Percentiles rank a stretch among this genome's conserved stretches.
phyloP scores from a whole-genome alignment of 2,113 vertebrate species.

The Penelope pileata region DNA sequence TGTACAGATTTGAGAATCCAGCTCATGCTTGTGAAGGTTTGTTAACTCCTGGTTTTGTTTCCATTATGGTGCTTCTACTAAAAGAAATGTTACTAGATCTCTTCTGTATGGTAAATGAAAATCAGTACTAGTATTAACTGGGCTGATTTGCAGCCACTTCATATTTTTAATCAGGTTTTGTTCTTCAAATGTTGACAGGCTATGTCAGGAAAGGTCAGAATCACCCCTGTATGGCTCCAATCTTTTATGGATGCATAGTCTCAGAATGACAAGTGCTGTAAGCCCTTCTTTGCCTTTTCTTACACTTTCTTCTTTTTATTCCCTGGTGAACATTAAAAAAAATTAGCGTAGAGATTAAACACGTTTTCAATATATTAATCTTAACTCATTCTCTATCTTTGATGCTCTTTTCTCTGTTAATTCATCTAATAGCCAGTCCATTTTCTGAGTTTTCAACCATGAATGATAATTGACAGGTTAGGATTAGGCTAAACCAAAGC shows the following conservation, averaged over 20 bases:
- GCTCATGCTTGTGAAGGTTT: not conserved
- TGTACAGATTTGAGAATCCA: not conserved
- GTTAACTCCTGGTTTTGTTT: not conserved
- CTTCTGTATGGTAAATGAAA: not conserved
- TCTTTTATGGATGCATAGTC: not conserved
- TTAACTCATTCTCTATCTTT: not conserved
- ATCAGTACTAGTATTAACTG: not conserved
- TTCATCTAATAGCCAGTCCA: accelerated
- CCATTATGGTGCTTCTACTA: not conserved
- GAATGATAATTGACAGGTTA: not conserved
- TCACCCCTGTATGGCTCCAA: not conserved
- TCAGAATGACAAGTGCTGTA: not conserved
- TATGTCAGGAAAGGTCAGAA: not conserved
- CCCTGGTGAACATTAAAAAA: not conserved
- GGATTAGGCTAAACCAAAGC: not conserved
- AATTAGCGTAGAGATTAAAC: not conserved
- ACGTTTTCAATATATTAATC: not conserved
- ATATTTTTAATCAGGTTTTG: not conserved
- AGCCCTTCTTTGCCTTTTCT: not conserved
- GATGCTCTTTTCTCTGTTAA: not conserved
- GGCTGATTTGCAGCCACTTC: not conserved
- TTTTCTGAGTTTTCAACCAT: not conserved
- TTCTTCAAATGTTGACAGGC: not conserved
- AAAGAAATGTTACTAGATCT: not conserved
- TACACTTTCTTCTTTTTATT: not conserved